Percentiles rank a stretch among this genome's conserved stretches.
phyloP scores from a whole-genome alignment of 2,888 invertebrate species.

The Metalampra italica region DNA sequence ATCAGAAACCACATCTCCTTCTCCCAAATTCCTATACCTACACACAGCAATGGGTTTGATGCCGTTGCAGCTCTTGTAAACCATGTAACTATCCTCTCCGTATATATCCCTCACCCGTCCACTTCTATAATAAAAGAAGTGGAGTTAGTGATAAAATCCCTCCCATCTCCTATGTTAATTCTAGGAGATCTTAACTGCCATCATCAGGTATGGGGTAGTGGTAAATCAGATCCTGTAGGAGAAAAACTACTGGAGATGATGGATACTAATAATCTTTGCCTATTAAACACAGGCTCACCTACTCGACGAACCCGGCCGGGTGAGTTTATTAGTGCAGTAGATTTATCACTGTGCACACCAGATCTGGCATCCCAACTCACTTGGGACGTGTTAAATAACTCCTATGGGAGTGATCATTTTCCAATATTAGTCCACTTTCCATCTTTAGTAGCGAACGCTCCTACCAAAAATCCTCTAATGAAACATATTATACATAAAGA shows the following conservation, averaged over 20 bases:
- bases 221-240: neutral
- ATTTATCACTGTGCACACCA: slow-evolving; percentile 9
- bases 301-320: slow-evolving; percentile 1
- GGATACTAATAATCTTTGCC: neutral
- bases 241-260: neutral
- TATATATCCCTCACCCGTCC: slow-evolving; percentile 14
- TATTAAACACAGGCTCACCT: slow-evolving; percentile 9
- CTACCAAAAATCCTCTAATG: neutral
- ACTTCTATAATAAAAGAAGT: slow-evolving; percentile 4
- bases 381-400: slow-evolving; percentile 1
- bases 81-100: slow-evolving; percentile 9
- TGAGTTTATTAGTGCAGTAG: slow-evolving; percentile 6
- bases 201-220: slow-evolving; percentile 8
- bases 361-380: slow-evolving; percentile 3
- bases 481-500: slow-evolving; percentile 5
- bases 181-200: slow-evolving; percentile 14
- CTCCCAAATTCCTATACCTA: slow-evolving; percentile 4
- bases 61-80: slow-evolving; percentile 9
- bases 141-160: neutral
- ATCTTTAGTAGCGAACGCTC: neutral
- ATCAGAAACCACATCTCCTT: slow-evolving; percentile 1
- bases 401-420: slow-evolving; percentile 13
- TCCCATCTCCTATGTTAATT: slow-evolving; percentile 7
- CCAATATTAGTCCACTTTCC: slow-evolving; percentile 6
- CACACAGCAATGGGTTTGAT: slow-evolving; percentile 4